These are phyloP conservation scores for Bradysia coprophila DNA, from an alignment of 1,140 invertebrate species.

Conservation along the genomic window DNA sequence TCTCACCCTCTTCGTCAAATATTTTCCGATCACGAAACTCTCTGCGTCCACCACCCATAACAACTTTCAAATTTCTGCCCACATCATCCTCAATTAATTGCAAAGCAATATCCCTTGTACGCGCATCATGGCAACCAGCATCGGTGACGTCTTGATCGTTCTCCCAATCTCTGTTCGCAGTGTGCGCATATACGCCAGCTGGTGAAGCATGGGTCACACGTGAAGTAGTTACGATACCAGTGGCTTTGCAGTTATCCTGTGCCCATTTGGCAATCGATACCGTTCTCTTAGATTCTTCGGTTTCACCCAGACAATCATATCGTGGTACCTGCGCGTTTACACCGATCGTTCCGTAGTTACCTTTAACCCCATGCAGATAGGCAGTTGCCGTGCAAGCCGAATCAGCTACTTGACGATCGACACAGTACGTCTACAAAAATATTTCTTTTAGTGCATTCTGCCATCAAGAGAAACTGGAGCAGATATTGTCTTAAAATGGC, in stretches of 20 bases:
- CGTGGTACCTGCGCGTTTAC: conserved; percentile 39
- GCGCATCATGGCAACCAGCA: conserved; percentile 14
- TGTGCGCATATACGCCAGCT: conserved; percentile 45
- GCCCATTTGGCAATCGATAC: conserved; percentile 34
- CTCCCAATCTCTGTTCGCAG: conserved; percentile 52
- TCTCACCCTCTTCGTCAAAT: conserved; percentile 24
- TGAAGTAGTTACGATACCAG: conserved; percentile 55
- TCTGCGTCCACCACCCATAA: conserved; percentile 44
- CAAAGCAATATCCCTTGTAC: conserved; percentile 26
- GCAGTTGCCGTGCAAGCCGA: conserved; percentile 64
- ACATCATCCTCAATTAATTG: conserved; percentile 43
- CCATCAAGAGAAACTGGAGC: not conserved
- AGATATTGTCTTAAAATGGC: conserved; percentile 1
- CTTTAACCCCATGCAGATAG: conserved; percentile 64
- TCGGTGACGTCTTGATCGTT: conserved; percentile 32
- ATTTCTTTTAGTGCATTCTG: not conserved
- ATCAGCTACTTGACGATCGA: conserved; percentile 54
- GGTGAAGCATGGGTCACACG: conserved; percentile 59
- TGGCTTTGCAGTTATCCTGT: conserved; percentile 38
- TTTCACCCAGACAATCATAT: conserved; percentile 40
- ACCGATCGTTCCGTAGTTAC: conserved; percentile 53
- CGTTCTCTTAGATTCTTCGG: conserved; percentile 29
- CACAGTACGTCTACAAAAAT: conserved; percentile 52
- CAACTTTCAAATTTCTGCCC: conserved; percentile 30
- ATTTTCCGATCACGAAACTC: conserved; percentile 27